Evolutionary conservation across 2,888 invertebrate species (phyloP).

Genomic region (Melieria omissa): DNA sequence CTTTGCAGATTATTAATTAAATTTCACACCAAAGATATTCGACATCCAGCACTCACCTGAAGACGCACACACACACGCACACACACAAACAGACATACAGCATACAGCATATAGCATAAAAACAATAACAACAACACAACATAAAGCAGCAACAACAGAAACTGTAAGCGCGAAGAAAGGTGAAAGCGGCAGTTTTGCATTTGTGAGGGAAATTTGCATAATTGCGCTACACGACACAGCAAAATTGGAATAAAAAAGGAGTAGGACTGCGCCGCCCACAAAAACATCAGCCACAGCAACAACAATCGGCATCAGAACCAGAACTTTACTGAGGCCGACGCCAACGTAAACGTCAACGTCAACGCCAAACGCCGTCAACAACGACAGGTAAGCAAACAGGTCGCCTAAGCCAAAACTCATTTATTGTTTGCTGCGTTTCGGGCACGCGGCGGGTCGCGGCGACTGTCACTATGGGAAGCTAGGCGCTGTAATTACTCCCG

Average conservation of each 20-base stretch:
- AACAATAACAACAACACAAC: neutral
- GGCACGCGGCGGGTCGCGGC: too few species aligned
- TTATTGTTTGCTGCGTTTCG: too few species aligned
- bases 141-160: neutral
- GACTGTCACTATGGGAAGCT: neutral
- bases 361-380: too few species aligned
- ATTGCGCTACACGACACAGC: slow-evolving; percentile 17
- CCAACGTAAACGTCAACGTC: too few species aligned
- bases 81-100: neutral
- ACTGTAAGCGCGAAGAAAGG: slow-evolving; percentile 3
- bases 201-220: slow-evolving; percentile 30
- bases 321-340: too few species aligned
- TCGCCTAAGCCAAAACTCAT: too few species aligned
- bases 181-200: slow-evolving; percentile 12
- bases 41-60: neutral
- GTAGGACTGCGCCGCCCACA: neutral
- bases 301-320: too few species aligned
- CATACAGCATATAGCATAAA: neutral
- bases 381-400: too few species aligned
- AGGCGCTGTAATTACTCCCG: slow-evolving; percentile 34
- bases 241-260: neutral
- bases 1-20: slow-evolving; percentile 37
- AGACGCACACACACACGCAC: neutral
- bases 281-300: too few species aligned
- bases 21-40: slow-evolving; percentile 14